Base-by-base conservation (phyloP, 2,797 vertebrate genomes). In the Allochrocebus solatus region DNA sequence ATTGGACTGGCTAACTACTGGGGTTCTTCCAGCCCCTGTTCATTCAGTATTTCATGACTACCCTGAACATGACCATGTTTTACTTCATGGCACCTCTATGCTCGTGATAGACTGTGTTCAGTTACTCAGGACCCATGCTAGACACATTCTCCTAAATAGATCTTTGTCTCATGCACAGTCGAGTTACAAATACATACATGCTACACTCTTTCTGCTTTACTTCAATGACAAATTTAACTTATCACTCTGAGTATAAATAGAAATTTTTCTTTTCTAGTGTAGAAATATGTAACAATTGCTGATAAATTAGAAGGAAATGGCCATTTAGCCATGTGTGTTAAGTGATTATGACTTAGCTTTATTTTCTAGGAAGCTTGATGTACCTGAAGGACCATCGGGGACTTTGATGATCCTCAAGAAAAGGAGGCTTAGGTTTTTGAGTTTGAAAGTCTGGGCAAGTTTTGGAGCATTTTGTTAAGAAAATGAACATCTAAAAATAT, bases 321-420 rank as follows among this genome's bases (percentile, higher is more conserved):
- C 46, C 30, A 11, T 91, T 97, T 82, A 91, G 46, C 30, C 22
- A 74, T 30, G 41, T 59, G 24, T 75, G 41, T 57, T 78, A 76
- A 81, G 43, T 74, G 48, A 8, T 55, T 74, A 64, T 94, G 84
- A 94, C 79, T 96, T 57, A 90, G 61, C 11, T 41, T 96, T 84
- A 48, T 85, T 97, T 93, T 96, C 59, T 87, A 95, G 96, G 89
- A 97, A 96, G 87, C 14, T 82, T 67, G 24, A 14, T 46, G 48
- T 26, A 33, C 17, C 50, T 2, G 11, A 61, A 88, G 22, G 75
- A 33, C 59, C 2, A 17, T 67, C 17, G 22, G 28, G 74, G 46
- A 16, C 61, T 8, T 89, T 88, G 30, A 74, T 82, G 89, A 57
- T 17, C 22, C 21, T 83, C 90, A 87, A 55, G 59, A 91, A 96